Evolutionary conservation across 2,888 invertebrate genomes (phyloP), one percentile per base, ranked within the genome.

Genomic region (Scaptodrosophila latifasciaeformis): DNA sequence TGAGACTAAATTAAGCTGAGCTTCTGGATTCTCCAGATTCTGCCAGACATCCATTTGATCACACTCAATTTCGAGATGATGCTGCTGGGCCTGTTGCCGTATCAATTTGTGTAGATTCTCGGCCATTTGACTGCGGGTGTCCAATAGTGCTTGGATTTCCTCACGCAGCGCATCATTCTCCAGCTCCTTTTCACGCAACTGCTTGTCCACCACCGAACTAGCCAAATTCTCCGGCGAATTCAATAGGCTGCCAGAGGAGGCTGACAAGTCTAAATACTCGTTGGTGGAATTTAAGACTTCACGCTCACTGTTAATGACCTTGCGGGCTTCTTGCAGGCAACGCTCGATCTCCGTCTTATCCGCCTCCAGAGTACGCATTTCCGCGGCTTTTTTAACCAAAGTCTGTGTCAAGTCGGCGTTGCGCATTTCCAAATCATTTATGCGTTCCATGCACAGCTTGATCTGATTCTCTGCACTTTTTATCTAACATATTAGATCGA

Each of bases 141-240:
- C 5, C 7, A 1, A 27, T 35, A 65, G 37, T n/a, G 34, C 31
- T 9, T 58, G 44, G 2, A 85, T 59, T 45, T 77, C 60, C 17
- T 74, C 61, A 1, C 69, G 64, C 21, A 81, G 27, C 7, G 60
- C 43, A 2, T 56, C 24, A 52, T 85, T 86, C 68, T 86, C 85
- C n/a, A 55, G 57, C 52, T 85, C 82, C 47, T 83, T 84, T 53
- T 86, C 86, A 2, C 84, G 82, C 24, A 86, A 46, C 27, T 86
- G 83, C 0, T 85, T 67, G 58, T 86, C 86, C n/a, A 86, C 61
- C 1, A 86, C 86, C 0, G 83, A 82, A 19, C 63, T 65, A 1
- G 76, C 86, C 2, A 86, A 58, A 65, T 83, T 86, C 59, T 86
- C 86, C 0, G 86, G 85, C 24, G 84, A 81, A 0, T 60, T 67